Evolutionary conservation across 1,140 invertebrate species (phyloP), one percentile per base, ranked within the genome.

Genomic region (Heterodera carotae): DNA sequence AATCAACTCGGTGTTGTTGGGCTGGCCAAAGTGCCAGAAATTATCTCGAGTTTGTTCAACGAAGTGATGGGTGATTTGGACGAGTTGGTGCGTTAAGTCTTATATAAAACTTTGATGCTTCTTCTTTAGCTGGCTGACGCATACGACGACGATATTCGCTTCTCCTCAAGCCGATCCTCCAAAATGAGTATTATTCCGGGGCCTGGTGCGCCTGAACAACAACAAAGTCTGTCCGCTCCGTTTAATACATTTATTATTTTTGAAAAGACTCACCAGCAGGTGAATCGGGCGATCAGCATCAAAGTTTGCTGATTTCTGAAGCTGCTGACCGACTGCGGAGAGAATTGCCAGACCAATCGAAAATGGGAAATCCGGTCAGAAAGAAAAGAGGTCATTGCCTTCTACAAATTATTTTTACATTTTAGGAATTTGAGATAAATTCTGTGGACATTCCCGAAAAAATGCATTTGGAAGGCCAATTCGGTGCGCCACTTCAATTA

Each of bases 21-120:
- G 18, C 29, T 48, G 22, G 72, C 25, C 33, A 31, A n/a, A 59
- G 76, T 81, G 1, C 75, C 25, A 18, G 74, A 83, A 56, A 1
- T 80, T 33, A n/a, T 82, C 10, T 33, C 48, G 15, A 59, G 29
- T n/a, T 22, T 82, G 31, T 83, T 79, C 68, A 33, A 76, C 25
- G 81, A 82, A 56, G 67, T 82, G 5, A 72, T 82, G 73, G 81
- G 81, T 0, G 82, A 82, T 71, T 70, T 84, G 43, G 81, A 82
- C 25, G 81, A 84, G 22, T 69, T 82, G 80, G 80, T 81, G 33
- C 29, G 75, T 29, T 80, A 8, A 66, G 68, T 15, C 76, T 15
- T 68, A 25, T 27, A 53, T 73, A 10, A 1, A 12, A 25, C 10
- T 77, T 69, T 18, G 27, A 77, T 22, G 18, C 25, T 77, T 60